phyloP scores from a whole-genome alignment of 2,888 invertebrate genomes.

The Ametastegia equiseti region DNA sequence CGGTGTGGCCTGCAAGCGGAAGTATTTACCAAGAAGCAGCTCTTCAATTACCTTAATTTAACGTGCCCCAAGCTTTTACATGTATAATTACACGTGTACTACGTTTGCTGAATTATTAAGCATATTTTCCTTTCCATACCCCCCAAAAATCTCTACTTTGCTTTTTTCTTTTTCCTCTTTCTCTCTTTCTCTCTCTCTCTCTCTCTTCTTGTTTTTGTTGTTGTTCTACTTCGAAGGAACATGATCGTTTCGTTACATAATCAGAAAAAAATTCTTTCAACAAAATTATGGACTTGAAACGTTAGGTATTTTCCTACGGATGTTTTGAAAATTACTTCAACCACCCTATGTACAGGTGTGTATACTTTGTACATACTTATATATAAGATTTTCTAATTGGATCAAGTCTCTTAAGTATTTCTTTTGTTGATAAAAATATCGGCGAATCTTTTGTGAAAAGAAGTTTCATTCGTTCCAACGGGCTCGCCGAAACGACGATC shows the following conservation, averaged over 20 bases:
- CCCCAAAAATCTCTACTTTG: background rate
- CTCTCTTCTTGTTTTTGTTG: too few relatives aligned
- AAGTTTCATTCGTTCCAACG: background rate
- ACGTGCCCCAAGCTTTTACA: conserved; percentile 48
- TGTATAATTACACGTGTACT: background rate
- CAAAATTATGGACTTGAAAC: too few relatives aligned
- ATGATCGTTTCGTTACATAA: background rate
- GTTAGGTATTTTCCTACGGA: too few relatives aligned
- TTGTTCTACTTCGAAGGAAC: too few relatives aligned
- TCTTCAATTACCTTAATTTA: conserved; percentile 64
- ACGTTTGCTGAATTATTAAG: background rate
- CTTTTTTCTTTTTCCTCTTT: background rate
- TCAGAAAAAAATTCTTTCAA: too few relatives aligned
- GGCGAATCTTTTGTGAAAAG: background rate
- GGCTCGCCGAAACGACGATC: background rate
- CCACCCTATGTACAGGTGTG: too few relatives aligned
- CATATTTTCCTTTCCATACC: background rate
- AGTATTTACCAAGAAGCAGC: conserved; percentile 60
- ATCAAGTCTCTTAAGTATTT: background rate
- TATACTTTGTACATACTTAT: background rate
- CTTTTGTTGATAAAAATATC: conserved; percentile 3
- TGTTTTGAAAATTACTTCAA: too few relatives aligned
- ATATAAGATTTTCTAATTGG: background rate
- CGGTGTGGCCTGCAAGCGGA: conserved; percentile 62
- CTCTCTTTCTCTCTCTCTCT: too few relatives aligned